Evolutionary conservation across 2,888 invertebrate genomes (phyloP), one percentile per base, ranked within the genome.

Genomic region (Campoplex capitator): DNA sequence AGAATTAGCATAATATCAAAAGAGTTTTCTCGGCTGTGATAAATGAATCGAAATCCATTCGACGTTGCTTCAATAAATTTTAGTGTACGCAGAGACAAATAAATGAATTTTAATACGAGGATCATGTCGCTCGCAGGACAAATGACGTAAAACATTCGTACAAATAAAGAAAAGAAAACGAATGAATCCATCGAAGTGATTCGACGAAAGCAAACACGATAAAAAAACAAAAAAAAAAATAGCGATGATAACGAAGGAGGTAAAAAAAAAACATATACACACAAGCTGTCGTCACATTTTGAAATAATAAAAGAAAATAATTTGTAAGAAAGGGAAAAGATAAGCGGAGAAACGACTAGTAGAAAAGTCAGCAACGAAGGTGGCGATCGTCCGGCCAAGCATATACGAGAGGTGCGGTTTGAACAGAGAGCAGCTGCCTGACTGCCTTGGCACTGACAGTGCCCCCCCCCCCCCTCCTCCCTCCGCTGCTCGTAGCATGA

Each of bases 391-490:
- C 89, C 83, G 67, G 82, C 62, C 85, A 81, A 85, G 74, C 23
- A 23, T 23, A 23, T 82, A 62, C 48, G 70, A 42, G 51, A 82
- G 68, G 78, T 48, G 85, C 88, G 76, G 77, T 78, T 56, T 67
- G 74, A 68, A 83, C 78, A 83, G 67, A 58, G 86, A 56, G 70
- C 80, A 81, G 86, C 77, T 83, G 84, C 88, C 82, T 81, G 86
- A 86, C 92, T 91, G 92, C 93, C 93, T 93, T 93, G 93, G 93
- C 93, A 93, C 93, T 93, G 93, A 93, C 93, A 93, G 92, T 93
- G 93, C 92, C 91, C 92, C 92, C 91, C 23, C 23, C 23, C 23
- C 23, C 23, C 92, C 91, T 0, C 23, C 23, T 0, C 23, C 23
- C 23, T 23, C 23, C 23, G 23, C 23, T 23, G 0, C 88, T 80